A percentile compares a stretch with the other conserved stretches of the same genome.
Evolutionary conservation across 2,888 invertebrate species (phyloP).

Genomic region (Brachyopa scutellaris): DNA sequence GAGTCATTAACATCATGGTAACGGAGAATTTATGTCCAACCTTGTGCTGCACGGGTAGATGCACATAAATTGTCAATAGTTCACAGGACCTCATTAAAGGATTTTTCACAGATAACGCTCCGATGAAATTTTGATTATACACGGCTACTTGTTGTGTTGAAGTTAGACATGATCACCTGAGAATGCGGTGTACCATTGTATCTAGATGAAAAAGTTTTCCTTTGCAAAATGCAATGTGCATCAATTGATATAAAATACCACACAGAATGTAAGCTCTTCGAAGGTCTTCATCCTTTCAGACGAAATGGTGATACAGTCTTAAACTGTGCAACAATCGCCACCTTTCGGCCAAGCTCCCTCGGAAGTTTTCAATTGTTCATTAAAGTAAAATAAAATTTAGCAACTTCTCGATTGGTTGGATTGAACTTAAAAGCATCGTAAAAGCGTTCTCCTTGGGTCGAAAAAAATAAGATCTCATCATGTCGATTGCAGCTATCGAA

Average conservation of each 20-base stretch:
- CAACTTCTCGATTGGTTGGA: too few relatives aligned
- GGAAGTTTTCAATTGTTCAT: too few relatives aligned
- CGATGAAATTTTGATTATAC: conserved; percentile 46
- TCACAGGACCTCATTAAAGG: conserved; percentile 65
- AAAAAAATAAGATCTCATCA: too few relatives aligned
- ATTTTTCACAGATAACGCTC: conserved; percentile 45
- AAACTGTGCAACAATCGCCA: too few relatives aligned
- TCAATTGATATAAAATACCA: conserved; percentile 2
- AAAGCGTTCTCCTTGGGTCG: too few relatives aligned
- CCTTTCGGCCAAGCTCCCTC: too few relatives aligned
- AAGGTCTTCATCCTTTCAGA: too few relatives aligned
- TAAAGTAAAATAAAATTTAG: too few relatives aligned
- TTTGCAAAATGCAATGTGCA: conserved; percentile 19
- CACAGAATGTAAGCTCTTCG: neutral
- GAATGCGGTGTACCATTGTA: neutral
- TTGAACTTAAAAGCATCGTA: too few relatives aligned
- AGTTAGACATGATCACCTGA: conserved; percentile 39
- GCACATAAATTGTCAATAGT: conserved; percentile 67
- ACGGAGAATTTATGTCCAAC: conserved; percentile 44
- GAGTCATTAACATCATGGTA: conserved; percentile 65
- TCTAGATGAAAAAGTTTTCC: neutral
- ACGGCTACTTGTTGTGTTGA: conserved; percentile 67
- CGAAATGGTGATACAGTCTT: too few relatives aligned
- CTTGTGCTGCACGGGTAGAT: neutral
- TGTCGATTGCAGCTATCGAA: too few relatives aligned